Base-by-base conservation (phyloP, 1,140 invertebrate genomes). In the Mercenaria mercenaria region DNA sequence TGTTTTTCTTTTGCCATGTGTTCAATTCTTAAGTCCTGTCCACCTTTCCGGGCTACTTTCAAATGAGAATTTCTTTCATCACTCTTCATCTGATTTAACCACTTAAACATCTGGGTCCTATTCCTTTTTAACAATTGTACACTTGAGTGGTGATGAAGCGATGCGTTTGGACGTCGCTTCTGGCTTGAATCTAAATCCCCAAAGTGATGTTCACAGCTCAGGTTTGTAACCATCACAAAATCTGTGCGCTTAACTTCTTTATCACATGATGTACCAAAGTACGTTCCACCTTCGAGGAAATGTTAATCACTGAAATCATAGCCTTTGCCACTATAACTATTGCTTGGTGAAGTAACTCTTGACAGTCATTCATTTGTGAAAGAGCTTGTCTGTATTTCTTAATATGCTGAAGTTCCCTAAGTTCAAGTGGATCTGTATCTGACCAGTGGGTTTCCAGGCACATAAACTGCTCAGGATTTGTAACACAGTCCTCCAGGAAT, bases 181-280 rank as follows among this genome's bases (percentile, higher is more conserved):
- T 88, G 52, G 47, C 47, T 52, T 26, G 20, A 29, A 41, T 86
- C 83, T 23, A 86, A 43, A 67, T 86, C 83, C 15, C 85, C 72
- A 77, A 77, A 88, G 32, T 79, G 85, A 64, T 88, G 50, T 52
- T 88, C 85, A 43, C 85, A 88, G 13, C 32, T n/a, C 18, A 88
- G 32, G 34, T 76, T 74, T 56, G 83, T 86, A 6, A 76, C 32
- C 0, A n/a, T 20, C 11, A 59, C 82, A 52, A 85, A 72, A 29
- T 64, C 64, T 26, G 56, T 52, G 4, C 50, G 23, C 64, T 61
- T n/a, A 23, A 76, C 13, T 13, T 88, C 56, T 41, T 56, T n/a
- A 34, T 47, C 29, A 6, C 13, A 39, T 61, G 80, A 29, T 64
- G 8, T 41, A n/a, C 15, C 32, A 20, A 1, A 1, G 47, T 15